Evolutionary conservation across 2,797 vertebrate genomes (phyloP).

Genomic region (Pitangus sulphuratus): DNA sequence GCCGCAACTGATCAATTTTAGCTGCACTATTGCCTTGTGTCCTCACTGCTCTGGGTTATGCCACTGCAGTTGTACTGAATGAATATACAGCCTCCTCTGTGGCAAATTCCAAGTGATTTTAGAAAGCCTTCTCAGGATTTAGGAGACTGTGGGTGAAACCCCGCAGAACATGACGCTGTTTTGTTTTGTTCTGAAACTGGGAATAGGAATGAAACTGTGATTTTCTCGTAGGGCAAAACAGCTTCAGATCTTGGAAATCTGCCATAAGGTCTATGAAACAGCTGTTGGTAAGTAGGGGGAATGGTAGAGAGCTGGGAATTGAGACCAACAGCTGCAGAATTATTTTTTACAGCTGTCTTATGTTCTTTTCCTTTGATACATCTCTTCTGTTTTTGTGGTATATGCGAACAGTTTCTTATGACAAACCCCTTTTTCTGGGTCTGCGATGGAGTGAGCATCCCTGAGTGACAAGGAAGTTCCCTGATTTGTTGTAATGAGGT

Average conservation of each 20-base stretch:
- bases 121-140: background rate
- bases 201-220: background rate
- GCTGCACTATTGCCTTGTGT: background rate
- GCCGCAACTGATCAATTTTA: background rate
- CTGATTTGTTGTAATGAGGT: background rate
- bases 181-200: background rate
- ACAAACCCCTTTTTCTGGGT: background rate
- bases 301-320: background rate
- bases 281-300: background rate
- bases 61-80: fast-evolving
- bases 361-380: background rate
- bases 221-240: background rate
- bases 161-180: background rate
- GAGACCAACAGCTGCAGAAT: conserved; percentile 31
- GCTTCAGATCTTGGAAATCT: background rate
- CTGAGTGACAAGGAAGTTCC: background rate
- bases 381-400: background rate
- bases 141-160: background rate
- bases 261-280: conserved; percentile 1
- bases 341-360: conserved; percentile 4
- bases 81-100: background rate
- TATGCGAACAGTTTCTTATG: background rate
- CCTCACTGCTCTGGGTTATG: background rate
- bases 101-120: background rate
- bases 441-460: background rate